phyloP scores from a whole-genome alignment of 2,888 invertebrate genomes.

The Thysanoteuthis rhombus region DNA sequence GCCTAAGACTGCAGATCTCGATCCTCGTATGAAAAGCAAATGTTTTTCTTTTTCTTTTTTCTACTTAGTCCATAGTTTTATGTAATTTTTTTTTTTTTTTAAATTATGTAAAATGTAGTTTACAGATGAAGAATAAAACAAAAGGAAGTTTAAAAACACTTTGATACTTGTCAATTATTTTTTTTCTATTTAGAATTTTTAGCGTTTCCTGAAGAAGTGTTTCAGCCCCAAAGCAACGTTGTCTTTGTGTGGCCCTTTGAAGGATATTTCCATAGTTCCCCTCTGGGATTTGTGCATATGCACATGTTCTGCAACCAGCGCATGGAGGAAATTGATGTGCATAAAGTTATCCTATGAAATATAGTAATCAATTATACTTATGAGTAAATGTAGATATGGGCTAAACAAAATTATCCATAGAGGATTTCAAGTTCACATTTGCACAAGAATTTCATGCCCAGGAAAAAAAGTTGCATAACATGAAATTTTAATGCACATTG shows the following conservation, averaged over 20 bases:
- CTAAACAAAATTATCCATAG: no score
- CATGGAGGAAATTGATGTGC: no score
- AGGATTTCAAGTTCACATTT: no score
- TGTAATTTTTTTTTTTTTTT: not conserved
- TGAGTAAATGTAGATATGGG: no score
- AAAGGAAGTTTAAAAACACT: not conserved
- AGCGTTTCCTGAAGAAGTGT: no score
- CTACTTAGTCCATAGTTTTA: not conserved
- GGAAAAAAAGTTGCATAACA: no score
- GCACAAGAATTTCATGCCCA: no score
- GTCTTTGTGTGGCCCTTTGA: not conserved
- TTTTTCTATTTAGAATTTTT: not conserved
- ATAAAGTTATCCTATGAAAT: no score
- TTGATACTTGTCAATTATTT: not conserved
- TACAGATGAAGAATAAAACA: conserved; percentile 13
- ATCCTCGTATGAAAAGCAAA: not conserved
- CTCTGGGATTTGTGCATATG: no score
- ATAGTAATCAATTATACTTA: no score
- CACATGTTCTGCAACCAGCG: no score
- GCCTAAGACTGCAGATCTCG: not conserved
- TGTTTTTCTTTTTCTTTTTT: not conserved
- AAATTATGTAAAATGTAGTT: conserved; percentile 16
- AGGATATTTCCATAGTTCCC: not conserved
- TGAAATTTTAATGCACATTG: no score
- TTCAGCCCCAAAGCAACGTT: not conserved